Percentiles rank a stretch among this genome's conserved stretches.
Evolutionary conservation across 1,140 invertebrate species (phyloP).

Genomic region (Heliconius eleuchia): DNA sequence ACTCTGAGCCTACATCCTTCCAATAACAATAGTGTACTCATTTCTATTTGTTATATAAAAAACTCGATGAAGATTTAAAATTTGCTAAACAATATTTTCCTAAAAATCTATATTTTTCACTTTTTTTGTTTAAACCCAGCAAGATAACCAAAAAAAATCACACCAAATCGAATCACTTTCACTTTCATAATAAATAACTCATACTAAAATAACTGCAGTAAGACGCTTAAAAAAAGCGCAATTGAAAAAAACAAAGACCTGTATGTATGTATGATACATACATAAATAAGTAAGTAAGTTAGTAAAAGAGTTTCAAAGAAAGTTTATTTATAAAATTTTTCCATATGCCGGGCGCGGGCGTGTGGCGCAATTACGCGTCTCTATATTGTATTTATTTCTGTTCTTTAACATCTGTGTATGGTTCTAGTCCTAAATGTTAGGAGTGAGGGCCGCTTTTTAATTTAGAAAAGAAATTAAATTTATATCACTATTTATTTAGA

Average conservation of each 20-base stretch:
- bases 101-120: too few species aligned
- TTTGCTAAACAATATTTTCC: too few species aligned
- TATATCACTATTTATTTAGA: too few species aligned
- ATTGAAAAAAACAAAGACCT: constrained; percentile 49
- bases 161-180: neutral
- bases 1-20: too few species aligned
- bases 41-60: too few species aligned
- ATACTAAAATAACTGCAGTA: neutral
- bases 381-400: constrained; percentile 75
- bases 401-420: constrained; percentile 66
- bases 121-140: too few species aligned
- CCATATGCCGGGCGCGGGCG: constrained; percentile 51
- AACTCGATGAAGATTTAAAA: too few species aligned
- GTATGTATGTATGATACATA: neutral
- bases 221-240: constrained; percentile 28
- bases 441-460: constrained; percentile 46
- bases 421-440: constrained; percentile 28
- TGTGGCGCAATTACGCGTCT: constrained; percentile 73
- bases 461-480: neutral
- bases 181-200: neutral
- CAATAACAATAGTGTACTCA: too few species aligned
- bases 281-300: neutral
- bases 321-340: constrained; percentile 73
- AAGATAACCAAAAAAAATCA: constrained; percentile 1
- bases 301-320: constrained; percentile 54